phyloP scores from a whole-genome alignment of 2,888 invertebrate genomes.

The Drymonia ruficornis region DNA sequence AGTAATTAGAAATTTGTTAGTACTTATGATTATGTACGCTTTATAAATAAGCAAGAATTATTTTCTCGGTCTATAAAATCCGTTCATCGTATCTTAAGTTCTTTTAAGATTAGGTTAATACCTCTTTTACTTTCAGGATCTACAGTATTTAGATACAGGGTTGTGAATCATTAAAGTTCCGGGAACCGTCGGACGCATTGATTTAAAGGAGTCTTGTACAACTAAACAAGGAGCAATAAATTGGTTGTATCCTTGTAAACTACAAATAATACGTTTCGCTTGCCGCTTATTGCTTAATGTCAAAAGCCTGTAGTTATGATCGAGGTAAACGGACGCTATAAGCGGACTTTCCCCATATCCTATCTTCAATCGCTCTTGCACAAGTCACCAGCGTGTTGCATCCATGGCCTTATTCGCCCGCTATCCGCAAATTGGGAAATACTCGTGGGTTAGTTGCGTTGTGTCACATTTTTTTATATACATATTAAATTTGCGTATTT shows the following conservation, averaged over 20 bases:
- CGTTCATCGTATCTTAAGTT: too few species aligned
- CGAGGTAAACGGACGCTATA: slow-evolving; percentile 28
- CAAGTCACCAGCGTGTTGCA: slow-evolving; percentile 37
- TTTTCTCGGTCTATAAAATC: too few species aligned
- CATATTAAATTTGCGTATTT: not conserved
- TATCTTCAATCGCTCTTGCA: slow-evolving; percentile 51
- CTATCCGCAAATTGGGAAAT: slow-evolving; percentile 49
- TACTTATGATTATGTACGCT: not conserved
- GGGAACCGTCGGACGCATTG: too few species aligned
- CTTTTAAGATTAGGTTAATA: too few species aligned
- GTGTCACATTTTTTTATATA: slow-evolving; percentile 18
- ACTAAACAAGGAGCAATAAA: too few species aligned
- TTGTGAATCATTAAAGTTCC: too few species aligned
- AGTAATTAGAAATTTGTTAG: not conserved
- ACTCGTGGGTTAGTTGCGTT: slow-evolving; percentile 21
- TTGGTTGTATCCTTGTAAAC: too few species aligned
- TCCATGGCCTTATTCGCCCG: slow-evolving; percentile 33
- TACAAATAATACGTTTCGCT: too few species aligned
- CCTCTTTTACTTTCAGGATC: too few species aligned
- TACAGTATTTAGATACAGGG: too few species aligned
- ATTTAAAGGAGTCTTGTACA: too few species aligned
- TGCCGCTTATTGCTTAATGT: not conserved
- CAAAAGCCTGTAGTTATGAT: not conserved
- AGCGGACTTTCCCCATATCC: slow-evolving; percentile 53
- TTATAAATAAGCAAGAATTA: too few species aligned